Base-by-base conservation (phyloP, 2,113 vertebrate genomes). In the Indri indri region DNA sequence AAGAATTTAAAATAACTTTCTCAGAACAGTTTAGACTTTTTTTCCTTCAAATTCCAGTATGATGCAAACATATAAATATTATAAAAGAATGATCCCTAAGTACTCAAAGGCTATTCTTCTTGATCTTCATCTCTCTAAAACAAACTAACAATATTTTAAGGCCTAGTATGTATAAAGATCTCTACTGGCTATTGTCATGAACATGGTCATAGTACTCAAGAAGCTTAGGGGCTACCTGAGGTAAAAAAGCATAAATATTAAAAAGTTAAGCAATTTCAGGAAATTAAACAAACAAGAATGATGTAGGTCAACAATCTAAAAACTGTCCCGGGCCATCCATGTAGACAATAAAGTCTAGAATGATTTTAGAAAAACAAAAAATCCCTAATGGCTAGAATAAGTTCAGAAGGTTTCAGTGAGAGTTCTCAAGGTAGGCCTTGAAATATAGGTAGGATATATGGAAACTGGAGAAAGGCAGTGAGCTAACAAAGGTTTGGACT, bases 1-100 rank as follows among this genome's bases (percentile, higher is more conserved):
- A 83, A 92, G 90, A 97, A 57, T 79, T 92, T 85, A 68, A 94
- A 93, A 54, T 57, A 66, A 66, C 47, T 91, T 68, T 88, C 54
- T 86, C 70, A 88, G 18, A 90, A 83, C 2, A 65, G 34, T 73
- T 76, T 71, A 59, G 6, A 37, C 14, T n/a, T 93, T 92, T 92
- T 92, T 92, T 65, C 76, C 50, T 63, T 82, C 42, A 86, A 57
- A 57, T 74, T 27, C 63, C 63, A 80, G 5, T 27, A 92, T 59
- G n/a, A 88, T 73, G 2, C 27, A 89, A 92, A 73, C 3, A 47
- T 42, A 59, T 17, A 81, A 42, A 54, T 1, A 63, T 8, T 14
- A 70, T 45, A 92, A 80, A 93, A 83, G 2, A 90, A 63, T 32
- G 23, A 6, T 50, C 17, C 6, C 3, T n/a, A 74, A 81, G 7